A percentile compares a stretch with the other conserved stretches of the same genome.
Evolutionary conservation across 2,113 vertebrate genomes (phyloP).

Genomic region (Oryzias javanicus): DNA sequence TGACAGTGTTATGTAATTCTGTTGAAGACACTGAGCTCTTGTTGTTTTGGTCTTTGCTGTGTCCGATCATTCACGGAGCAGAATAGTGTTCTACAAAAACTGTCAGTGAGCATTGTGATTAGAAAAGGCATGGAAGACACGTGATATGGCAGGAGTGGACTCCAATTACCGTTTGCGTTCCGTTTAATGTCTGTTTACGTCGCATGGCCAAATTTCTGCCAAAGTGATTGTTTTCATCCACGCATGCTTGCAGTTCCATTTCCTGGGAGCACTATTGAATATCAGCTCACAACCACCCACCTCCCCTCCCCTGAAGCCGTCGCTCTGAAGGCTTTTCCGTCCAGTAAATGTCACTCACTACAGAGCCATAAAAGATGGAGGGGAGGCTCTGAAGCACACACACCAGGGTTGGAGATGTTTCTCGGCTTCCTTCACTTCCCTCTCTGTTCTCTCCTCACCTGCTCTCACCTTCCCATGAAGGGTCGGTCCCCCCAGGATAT

Average conservation of each 20-base stretch:
- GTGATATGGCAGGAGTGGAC: not conserved
- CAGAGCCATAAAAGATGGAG: slow-evolving; percentile 46
- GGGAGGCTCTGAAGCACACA: slow-evolving; percentile 66
- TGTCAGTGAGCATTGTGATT: not conserved
- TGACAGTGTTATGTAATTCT: slow-evolving; percentile 51
- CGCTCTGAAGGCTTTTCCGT: slow-evolving; percentile 40
- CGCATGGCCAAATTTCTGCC: slow-evolving; percentile 16
- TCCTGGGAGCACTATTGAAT: slow-evolving; percentile 15
- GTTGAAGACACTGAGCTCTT: slow-evolving; percentile 21
- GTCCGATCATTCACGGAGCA: slow-evolving; percentile 8
- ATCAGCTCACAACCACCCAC: slow-evolving; percentile 24
- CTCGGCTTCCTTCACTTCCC: not conserved
- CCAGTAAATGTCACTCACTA: slow-evolving; percentile 66
- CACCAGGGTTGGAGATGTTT: slow-evolving; percentile 18
- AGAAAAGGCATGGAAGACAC: not conserved
- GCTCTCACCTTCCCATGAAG: no score
- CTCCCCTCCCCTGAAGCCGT: slow-evolving; percentile 11
- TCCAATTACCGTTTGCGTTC: not conserved
- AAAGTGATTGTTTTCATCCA: slow-evolving; percentile 6
- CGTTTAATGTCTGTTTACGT: not conserved
- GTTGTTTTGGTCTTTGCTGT: slow-evolving; percentile 8
- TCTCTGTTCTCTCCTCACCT: not conserved
- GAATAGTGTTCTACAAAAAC: slow-evolving; percentile 13
- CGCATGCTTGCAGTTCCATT: slow-evolving; percentile 20
- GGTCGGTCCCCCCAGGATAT: no score